Evolutionary conservation across 2,888 invertebrate species (phyloP).

Genomic region (Eumacrocentrus americanus): DNA sequence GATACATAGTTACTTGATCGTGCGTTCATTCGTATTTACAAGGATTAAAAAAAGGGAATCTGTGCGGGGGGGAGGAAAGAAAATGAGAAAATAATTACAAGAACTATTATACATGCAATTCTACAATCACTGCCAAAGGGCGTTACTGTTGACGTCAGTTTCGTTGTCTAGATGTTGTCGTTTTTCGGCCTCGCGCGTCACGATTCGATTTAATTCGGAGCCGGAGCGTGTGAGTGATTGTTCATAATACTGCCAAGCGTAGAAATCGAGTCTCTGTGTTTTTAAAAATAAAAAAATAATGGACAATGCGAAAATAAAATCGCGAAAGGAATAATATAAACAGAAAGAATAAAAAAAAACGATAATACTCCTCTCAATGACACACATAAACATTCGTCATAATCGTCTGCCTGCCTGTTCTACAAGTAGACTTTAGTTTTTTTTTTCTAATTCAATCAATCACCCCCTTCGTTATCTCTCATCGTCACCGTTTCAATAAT

Average conservation of each 20-base stretch:
- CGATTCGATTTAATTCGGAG: constrained; percentile 26
- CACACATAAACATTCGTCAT: constrained; percentile 23
- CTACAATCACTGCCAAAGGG: constrained; percentile 60
- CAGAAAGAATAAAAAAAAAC: constrained; percentile 24
- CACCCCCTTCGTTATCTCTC: constrained; percentile 31
- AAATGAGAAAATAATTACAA: constrained; percentile 18
- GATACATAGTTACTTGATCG: background rate
- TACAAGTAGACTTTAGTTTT: constrained; percentile 31
- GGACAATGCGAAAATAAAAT: constrained; percentile 31
- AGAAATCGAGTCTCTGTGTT: constrained; percentile 48
- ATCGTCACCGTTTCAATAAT: background rate
- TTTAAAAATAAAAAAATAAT: constrained; percentile 26
- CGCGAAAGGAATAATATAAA: background rate
- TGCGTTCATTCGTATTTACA: constrained; percentile 24
- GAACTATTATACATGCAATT: constrained; percentile 47
- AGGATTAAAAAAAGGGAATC: background rate
- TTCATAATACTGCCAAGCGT: constrained; percentile 59
- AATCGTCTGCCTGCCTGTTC: constrained; percentile 34
- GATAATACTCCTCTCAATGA: constrained; percentile 45
- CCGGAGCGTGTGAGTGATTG: constrained; percentile 44
- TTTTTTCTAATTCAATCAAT: constrained; percentile 29
- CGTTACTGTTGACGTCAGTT: constrained; percentile 55
- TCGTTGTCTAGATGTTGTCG: constrained; percentile 45
- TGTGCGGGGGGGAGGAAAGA: too few species aligned
- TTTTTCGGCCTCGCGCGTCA: constrained; percentile 36